These are phyloP conservation scores for Streblospio benedicti DNA, from an alignment of 1,140 invertebrate genomes.

Conservation along the genomic window DNA sequence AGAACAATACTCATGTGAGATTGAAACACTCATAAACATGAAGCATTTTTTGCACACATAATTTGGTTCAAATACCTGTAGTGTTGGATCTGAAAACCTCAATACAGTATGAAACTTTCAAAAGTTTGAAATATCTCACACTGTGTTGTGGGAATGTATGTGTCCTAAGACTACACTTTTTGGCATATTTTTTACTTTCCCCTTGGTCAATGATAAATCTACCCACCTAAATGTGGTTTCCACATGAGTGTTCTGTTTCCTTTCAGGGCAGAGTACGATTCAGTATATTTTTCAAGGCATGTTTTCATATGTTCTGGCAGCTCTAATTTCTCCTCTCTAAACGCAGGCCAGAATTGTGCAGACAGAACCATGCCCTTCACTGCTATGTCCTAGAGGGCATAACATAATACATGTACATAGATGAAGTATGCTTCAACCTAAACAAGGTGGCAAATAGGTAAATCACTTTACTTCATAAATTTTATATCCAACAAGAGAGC, in stretches of 20 bases:
- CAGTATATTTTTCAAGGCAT: conserved; percentile 78
- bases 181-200: too few relatives aligned
- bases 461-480: not conserved
- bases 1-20: too few relatives aligned
- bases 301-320: conserved; percentile 70
- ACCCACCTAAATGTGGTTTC: conserved; percentile 80
- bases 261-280: conserved; percentile 85
- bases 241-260: conserved; percentile 86
- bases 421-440: not conserved
- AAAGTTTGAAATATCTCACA: too few relatives aligned
- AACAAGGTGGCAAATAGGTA: not conserved
- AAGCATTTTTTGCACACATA: too few relatives aligned
- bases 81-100: too few relatives aligned
- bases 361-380: conserved; percentile 82
- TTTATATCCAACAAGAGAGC: not conserved
- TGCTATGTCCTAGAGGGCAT: conserved; percentile 54
- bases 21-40: too few relatives aligned
- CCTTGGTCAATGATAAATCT: too few relatives aligned
- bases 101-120: too few relatives aligned
- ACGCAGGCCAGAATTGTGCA: conserved; percentile 96
- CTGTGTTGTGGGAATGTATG: too few relatives aligned
- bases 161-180: too few relatives aligned
- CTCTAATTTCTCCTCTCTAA: conserved; percentile 87
- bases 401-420: conserved; percentile 8
- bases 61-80: too few relatives aligned